A percentile compares a stretch with the other conserved stretches of the same genome.
Conservation (phyloP, 2,797 vertebrate genomes). For the Jordanella pulchra region DNA sequence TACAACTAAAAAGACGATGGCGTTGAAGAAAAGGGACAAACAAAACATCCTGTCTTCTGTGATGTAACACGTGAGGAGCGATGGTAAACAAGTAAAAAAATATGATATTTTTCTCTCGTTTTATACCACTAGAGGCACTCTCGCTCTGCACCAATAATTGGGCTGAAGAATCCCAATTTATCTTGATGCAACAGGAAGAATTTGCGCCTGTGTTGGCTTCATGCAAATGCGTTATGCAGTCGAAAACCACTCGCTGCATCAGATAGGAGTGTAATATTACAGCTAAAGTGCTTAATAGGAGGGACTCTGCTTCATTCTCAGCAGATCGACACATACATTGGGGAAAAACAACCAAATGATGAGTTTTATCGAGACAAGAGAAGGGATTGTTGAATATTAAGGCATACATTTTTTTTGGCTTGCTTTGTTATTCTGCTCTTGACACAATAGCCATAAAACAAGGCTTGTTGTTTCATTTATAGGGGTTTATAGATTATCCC, state of each 20-base stretch:
- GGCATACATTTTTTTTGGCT: neutral
- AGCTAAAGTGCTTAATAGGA: neutral
- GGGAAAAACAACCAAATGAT: neutral
- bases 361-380: neutral
- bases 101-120: neutral
- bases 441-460: neutral
- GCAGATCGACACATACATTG: neutral
- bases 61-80: conserved; percentile 65
- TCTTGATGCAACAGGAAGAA: conserved; percentile 4
- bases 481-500: neutral
- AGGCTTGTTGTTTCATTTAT: neutral
- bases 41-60: neutral
- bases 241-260: neutral
- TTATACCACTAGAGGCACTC: conserved; percentile 65
- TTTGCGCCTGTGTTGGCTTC: conserved; percentile 1
- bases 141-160: conserved; percentile 67
- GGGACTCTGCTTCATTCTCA: neutral
- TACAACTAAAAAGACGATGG: conserved; percentile 7
- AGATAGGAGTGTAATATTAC: neutral
- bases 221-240: no score
- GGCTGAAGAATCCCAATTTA: neutral
- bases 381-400: neutral
- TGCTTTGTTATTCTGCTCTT: neutral
- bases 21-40: neutral
- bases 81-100: conserved; percentile 74